Evolutionary conservation across 2,797 vertebrate species (phyloP).

Genomic region (Potorous gilbertii): DNA sequence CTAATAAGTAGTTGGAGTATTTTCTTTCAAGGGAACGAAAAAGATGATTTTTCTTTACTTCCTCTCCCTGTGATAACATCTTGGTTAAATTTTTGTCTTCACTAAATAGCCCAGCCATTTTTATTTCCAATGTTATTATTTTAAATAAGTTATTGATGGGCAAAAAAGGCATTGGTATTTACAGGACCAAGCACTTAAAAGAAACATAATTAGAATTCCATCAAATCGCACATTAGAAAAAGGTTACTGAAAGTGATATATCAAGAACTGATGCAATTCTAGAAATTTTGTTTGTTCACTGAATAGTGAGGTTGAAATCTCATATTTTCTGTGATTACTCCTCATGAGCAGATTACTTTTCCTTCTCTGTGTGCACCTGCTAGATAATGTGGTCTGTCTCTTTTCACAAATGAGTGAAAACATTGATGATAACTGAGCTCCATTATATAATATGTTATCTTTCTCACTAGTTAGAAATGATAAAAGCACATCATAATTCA

Average conservation of each 20-base stretch:
- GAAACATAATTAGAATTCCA: conserved; percentile 47
- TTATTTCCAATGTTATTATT: conserved; percentile 36
- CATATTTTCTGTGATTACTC: conserved; percentile 61
- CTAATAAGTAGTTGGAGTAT: not conserved
- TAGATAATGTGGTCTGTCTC: conserved; percentile 64
- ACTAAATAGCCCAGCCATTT: conserved; percentile 4
- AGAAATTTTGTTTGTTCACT: conserved; percentile 40
- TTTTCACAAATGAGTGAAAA: conserved; percentile 77
- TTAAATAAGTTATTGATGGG: conserved; percentile 13
- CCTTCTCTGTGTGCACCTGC: conserved; percentile 31
- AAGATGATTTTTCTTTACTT: not conserved
- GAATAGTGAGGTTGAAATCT: conserved; percentile 25
- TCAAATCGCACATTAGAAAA: conserved; percentile 13
- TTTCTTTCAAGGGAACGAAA: not conserved
- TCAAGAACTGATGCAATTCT: conserved; percentile 13
- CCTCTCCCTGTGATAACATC: not conserved
- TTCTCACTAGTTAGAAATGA: conserved; percentile 73
- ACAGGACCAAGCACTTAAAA: not conserved
- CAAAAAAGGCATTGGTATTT: conserved; percentile 25
- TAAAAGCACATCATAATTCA: conserved; percentile 74
- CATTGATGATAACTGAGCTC: conserved; percentile 47
- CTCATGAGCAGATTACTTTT: conserved; percentile 35
- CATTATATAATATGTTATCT: conserved; percentile 71
- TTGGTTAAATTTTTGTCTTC: conserved; percentile 33
- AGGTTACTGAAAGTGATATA: conserved; percentile 30